A percentile compares a stretch with the other conserved stretches of the same genome.
Conservation (phyloP, 1,140 invertebrate genomes). For the Hydropsyche tenuis region DNA sequence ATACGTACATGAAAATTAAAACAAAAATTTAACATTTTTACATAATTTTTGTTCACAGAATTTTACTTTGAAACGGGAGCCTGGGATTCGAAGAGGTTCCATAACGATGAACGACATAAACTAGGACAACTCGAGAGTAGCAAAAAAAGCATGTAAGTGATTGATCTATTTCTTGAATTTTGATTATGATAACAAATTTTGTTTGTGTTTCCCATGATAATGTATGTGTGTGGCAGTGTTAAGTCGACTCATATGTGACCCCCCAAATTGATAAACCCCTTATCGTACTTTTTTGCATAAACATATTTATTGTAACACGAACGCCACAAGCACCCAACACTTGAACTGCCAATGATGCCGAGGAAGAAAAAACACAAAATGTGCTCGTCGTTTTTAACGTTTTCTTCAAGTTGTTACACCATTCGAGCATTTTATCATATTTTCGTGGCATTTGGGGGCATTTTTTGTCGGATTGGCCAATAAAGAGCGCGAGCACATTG, state of each 20-base stretch:
- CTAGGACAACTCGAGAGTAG: conserved; percentile 7
- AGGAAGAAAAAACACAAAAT: background rate
- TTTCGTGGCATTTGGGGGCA: conserved; percentile 22
- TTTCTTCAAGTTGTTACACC: conserved; percentile 14
- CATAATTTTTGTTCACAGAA: conserved; percentile 22
- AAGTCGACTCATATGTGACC: background rate
- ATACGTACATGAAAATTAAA: too few relatives aligned
- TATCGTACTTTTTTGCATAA: conserved; percentile 26
- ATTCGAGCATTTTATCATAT: conserved; percentile 15
- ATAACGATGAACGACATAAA: conserved; percentile 18
- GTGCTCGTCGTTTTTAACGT: background rate
- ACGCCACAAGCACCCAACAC: background rate
- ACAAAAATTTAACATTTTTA: too few relatives aligned
- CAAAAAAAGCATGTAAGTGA: conserved; percentile 20
- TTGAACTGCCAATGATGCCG: background rate
- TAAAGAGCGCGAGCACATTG: background rate
- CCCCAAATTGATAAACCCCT: conserved; percentile 28
- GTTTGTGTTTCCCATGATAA: background rate
- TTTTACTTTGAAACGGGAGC: conserved; percentile 13
- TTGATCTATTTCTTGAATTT: background rate
- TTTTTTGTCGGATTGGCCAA: background rate
- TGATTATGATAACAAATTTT: background rate
- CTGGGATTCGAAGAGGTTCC: background rate
- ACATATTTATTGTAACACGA: conserved; percentile 24
- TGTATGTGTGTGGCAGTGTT: background rate